phyloP scores from a whole-genome alignment of 2,113 vertebrate genomes.

The Bos indicus region DNA sequence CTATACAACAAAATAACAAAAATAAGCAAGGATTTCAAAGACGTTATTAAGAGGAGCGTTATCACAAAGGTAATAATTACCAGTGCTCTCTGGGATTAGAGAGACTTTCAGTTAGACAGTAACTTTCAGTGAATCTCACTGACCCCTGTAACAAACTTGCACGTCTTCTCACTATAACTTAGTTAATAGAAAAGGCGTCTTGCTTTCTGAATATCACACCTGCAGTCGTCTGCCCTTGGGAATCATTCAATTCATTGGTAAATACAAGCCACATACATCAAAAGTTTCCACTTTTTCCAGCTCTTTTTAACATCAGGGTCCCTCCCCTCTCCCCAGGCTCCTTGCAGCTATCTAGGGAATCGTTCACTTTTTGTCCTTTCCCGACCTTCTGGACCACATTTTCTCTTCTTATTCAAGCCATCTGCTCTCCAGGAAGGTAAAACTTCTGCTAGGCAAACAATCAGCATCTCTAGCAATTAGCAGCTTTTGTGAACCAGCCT shows the following conservation, averaged over 20 bases:
- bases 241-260: slow-evolving; percentile 64
- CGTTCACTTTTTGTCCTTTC: slow-evolving; percentile 94
- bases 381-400: slow-evolving; percentile 90
- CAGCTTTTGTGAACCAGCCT: slow-evolving; percentile 40
- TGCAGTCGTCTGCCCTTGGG: slow-evolving; percentile 76
- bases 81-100: not conserved
- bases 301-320: slow-evolving; percentile 76
- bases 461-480: slow-evolving; percentile 50
- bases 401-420: slow-evolving; percentile 92
- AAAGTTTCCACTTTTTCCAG: slow-evolving; percentile 77
- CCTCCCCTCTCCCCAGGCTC: slow-evolving; percentile 85
- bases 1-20: not conserved
- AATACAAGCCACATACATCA: slow-evolving; percentile 74
- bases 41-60: not conserved
- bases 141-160: slow-evolving; percentile 27
- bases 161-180: slow-evolving; percentile 63
- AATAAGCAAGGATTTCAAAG: slow-evolving; percentile 50
- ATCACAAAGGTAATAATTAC: slow-evolving; percentile 37
- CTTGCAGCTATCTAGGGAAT: slow-evolving; percentile 89
- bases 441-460: slow-evolving; percentile 71
- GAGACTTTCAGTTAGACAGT: not conserved
- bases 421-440: slow-evolving; percentile 88
- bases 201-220: slow-evolving; percentile 82
- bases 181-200: slow-evolving; percentile 62
- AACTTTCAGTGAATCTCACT: slow-evolving; percentile 39